Conservation (phyloP, 92 coral and sea anemone species). For the Umimayanthus kanabou region DNA sequence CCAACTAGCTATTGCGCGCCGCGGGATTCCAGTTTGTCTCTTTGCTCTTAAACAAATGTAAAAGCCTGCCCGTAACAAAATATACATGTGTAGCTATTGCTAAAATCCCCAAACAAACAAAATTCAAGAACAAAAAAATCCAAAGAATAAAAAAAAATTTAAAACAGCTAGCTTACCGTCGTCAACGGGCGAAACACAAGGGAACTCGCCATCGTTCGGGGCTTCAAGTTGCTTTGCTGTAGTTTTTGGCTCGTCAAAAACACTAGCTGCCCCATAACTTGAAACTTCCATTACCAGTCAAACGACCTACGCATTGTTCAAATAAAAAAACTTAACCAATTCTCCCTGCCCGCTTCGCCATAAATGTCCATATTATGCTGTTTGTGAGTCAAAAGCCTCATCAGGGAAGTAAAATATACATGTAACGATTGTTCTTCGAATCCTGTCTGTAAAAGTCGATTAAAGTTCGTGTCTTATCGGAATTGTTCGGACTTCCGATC, state of each 20-base stretch:
- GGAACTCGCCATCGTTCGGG: constrained; percentile 47
- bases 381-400: neutral
- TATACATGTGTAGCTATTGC: neutral
- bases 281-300: constrained; percentile 22
- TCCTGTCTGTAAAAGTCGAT: neutral
- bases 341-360: neutral
- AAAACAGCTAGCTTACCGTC: constrained; percentile 60
- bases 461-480: neutral
- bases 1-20: neutral
- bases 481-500: constrained; percentile 2
- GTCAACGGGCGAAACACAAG: constrained; percentile 78
- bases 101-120: neutral
- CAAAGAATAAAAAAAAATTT: too few species aligned
- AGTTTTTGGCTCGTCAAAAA: constrained; percentile 18
- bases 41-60: neutral
- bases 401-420: neutral
- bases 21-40: neutral
- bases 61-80: neutral
- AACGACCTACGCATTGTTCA: constrained; percentile 5
- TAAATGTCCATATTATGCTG: neutral
- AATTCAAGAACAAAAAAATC: neutral
- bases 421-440: constrained; percentile 3
- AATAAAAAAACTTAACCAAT: neutral
- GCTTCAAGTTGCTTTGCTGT: neutral
- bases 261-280: constrained; percentile 33